These are phyloP conservation scores for Diplodus sargus DNA, from an alignment of 2,797 vertebrate species.

Conservation along the genomic window DNA sequence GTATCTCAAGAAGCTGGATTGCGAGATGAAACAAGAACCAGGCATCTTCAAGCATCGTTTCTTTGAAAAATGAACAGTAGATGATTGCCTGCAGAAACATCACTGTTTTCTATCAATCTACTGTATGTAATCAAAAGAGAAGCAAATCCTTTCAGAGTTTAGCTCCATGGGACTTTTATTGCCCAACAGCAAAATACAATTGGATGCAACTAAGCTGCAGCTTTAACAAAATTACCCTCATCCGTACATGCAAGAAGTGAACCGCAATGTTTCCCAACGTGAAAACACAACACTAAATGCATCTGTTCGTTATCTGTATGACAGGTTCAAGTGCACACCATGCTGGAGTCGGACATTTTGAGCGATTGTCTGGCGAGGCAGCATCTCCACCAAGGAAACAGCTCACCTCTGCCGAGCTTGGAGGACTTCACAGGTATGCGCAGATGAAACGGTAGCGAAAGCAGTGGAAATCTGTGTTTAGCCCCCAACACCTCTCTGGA, in stretches of 20 bases:
- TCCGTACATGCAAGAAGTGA: conserved; percentile 28
- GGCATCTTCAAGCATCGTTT: conserved; percentile 54
- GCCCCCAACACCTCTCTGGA: conserved; percentile 36
- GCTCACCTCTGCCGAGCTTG: conserved; percentile 60
- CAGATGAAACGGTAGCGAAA: conserved; percentile 49
- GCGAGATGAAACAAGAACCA: conserved; percentile 64
- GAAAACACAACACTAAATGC: conserved; percentile 13
- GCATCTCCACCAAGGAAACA: conserved; percentile 70
- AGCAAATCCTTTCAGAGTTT: conserved; percentile 39
- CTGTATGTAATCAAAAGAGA: conserved; percentile 60
- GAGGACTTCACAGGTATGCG: conserved; percentile 76
- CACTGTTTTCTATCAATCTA: conserved; percentile 64
- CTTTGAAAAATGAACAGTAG: conserved; percentile 66
- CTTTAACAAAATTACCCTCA: conserved; percentile 50
- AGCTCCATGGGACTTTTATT: conserved; percentile 46
- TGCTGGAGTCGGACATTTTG: conserved; percentile 73
- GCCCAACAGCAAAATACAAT: conserved; percentile 46
- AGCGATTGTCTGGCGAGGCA: conserved; percentile 78
- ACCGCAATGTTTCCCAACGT: conserved; percentile 19
- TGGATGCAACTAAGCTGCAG: conserved; percentile 43
- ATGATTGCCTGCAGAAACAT: conserved; percentile 53
- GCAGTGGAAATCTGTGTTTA: conserved; percentile 24
- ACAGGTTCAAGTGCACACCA: conserved; percentile 64
- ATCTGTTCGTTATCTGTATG: conserved; percentile 39
- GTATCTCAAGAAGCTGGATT: conserved; percentile 55